Base-by-base conservation (phyloP, 2,797 vertebrate species). In the Rhinatrema bivittatum region DNA sequence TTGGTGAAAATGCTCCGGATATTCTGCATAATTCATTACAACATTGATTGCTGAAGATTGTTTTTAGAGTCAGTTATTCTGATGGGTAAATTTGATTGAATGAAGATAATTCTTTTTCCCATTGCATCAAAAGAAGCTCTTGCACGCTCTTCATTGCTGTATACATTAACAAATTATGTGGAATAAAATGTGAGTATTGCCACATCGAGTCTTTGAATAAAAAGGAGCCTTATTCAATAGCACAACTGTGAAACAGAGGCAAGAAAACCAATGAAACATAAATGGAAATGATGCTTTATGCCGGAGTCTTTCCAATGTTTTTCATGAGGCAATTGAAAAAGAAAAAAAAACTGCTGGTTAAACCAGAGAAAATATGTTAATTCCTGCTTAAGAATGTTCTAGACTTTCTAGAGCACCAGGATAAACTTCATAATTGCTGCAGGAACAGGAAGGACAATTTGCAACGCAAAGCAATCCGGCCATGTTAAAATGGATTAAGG, bases 21-120 rank as follows among this genome's bases (percentile, higher is more conserved):
- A 47, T 49, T 20, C 40, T 59, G 42, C 62, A 57, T 70, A 68
- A 72, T 62, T 68, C 57, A 61, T 29, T 42, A 25, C 10, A 34
- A 47, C 57, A 48, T 2, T 60, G 57, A 75, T 48, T 57, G 42
- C 60, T 59, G 25, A 60, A 56, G 50, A 72, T 50, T 72, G 49
- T 46, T 79, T 58, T 52, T 41, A 54, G 34, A 36, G 10, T 5
- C 48, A 30, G 45, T 60, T 67, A 60, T 68, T 70, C 60, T 67
- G 41, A 15, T 17, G 32, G 62, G 50, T 67, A 74, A 72, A 74
- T 64, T 51, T 53, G 46, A 63, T 35, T 46, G 54, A 63, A 64
- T 32, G 42, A 55, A 51, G 36, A 46, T 32, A 52, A 62, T 57
- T 52, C 53, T 35, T 46, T 15, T 50, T 46, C 43, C 46, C 3